Evolutionary conservation across 2,113 vertebrate genomes (phyloP), one percentile per base, ranked within the genome.

Genomic region (Chamaetylas fuelleborni): DNA sequence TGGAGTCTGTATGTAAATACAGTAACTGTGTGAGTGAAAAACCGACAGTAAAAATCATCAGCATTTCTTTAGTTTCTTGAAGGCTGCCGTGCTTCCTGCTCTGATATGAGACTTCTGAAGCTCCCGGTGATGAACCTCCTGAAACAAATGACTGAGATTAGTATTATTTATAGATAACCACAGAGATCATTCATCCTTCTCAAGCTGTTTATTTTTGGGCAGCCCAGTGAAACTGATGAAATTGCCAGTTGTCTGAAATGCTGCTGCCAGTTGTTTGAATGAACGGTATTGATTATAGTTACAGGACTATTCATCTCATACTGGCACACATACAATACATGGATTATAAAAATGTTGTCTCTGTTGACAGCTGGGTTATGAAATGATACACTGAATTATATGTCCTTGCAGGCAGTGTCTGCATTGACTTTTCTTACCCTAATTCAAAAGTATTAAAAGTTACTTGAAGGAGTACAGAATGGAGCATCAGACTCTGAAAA

Each of bases 181-280:
- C 33, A 53, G 74, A 91, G 79, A 95, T 96, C 90, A 88, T 92
- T 97, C 77, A 83, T 93, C 89, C 88, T 67, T 93, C 92, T 94
- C 92, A 91, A 96, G 86, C 95, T 96, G 94, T 92, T 84, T 95
- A 94, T 94, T 97, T 98, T 96, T 92, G 92, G 88, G 89, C 96
- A 97, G 97, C 72, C 94, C 97, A 84, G 86, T 96, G 93, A 97
- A 97, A 95, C 74, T 90, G 95, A 95, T 90, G 82, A 97, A 94
- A 97, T 93, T 96, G 95, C 95, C 94, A 92, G 96, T 98, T 97
- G 91, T 94, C 96, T 98, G 86, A 97, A 97, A 97, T 94, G 91
- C 95, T 94, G 62, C 96, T 97, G 97, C 96, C 97, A 97, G 95
- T 97, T 94, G 87, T 97, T 96, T 96, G 97, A 97, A 96, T 90